Evolutionary conservation across 2,113 vertebrate genomes (phyloP).

Genomic region (Nesoenas mayeri): DNA sequence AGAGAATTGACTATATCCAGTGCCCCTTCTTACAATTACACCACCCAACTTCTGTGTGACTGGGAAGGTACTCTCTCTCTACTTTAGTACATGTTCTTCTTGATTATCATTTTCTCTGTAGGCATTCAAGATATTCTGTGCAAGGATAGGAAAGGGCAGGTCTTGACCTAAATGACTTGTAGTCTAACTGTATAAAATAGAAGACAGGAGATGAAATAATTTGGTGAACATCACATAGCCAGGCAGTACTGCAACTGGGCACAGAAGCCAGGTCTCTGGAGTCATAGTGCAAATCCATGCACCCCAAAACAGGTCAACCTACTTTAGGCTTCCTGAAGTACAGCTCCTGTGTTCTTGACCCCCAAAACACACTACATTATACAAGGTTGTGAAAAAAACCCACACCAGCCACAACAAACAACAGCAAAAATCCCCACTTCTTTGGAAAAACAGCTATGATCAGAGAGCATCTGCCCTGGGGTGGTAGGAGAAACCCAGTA

Average conservation of each 20-base stretch:
- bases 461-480: not conserved
- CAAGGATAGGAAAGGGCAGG: not conserved
- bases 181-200: not conserved
- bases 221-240: not conserved
- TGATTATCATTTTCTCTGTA: not conserved
- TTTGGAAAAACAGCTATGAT: not conserved
- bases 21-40: not conserved
- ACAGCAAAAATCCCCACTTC: not conserved
- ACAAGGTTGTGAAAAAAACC: not conserved
- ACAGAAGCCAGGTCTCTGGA: not conserved
- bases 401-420: not conserved
- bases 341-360: not conserved
- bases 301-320: not conserved
- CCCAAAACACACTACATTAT: not conserved
- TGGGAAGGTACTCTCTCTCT: not conserved
- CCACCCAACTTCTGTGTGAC: not conserved
- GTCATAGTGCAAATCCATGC: not conserved
- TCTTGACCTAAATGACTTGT: not conserved
- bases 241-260: not conserved
- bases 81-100: not conserved
- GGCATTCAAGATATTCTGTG: not conserved
- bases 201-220: not conserved
- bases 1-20: not conserved
- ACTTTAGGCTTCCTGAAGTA: not conserved
- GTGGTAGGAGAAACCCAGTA: not conserved